Evolutionary conservation across 2,888 invertebrate species (phyloP).

Genomic region (Heliconius aoede): DNA sequence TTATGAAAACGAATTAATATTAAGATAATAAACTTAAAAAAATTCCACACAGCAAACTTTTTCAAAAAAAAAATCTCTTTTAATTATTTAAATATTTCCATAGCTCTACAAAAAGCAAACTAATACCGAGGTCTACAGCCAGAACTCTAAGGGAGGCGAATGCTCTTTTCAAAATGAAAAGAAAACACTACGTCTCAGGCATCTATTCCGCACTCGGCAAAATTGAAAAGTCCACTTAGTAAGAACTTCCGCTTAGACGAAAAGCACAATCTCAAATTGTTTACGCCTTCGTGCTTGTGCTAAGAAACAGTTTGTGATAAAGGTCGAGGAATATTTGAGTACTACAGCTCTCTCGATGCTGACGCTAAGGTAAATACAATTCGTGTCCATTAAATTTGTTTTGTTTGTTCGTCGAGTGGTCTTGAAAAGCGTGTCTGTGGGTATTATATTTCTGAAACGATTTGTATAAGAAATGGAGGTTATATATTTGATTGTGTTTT

Average conservation of each 20-base stretch:
- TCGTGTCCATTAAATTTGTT: slow-evolving; percentile 15
- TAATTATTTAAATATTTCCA: slow-evolving; percentile 15
- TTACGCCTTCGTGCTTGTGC: slow-evolving; percentile 68
- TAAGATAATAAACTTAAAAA: not conserved
- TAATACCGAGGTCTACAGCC: slow-evolving; percentile 33
- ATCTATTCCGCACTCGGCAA: slow-evolving; percentile 77
- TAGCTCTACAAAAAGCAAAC: slow-evolving; percentile 25
- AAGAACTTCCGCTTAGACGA: slow-evolving; percentile 67
- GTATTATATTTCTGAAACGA: too few relatives aligned
- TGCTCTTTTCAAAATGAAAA: slow-evolving; percentile 77
- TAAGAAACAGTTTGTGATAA: slow-evolving; percentile 48
- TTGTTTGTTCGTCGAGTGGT: not conserved
- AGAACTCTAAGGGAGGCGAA: slow-evolving; percentile 52
- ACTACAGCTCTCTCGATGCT: slow-evolving; percentile 15
- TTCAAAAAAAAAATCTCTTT: not conserved
- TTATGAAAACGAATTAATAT: not conserved
- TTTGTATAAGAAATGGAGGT: too few relatives aligned
- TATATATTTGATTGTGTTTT: too few relatives aligned
- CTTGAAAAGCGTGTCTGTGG: not conserved
- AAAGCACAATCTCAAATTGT: slow-evolving; percentile 73
- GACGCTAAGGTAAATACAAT: slow-evolving; percentile 9
- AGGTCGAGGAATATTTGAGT: slow-evolving; percentile 35
- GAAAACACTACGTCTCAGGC: slow-evolving; percentile 70
- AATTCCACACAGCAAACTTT: not conserved
- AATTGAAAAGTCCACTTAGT: slow-evolving; percentile 79